Evolutionary conservation across 1,140 invertebrate genomes (phyloP).

Genomic region (Drosophila ironensis): DNA sequence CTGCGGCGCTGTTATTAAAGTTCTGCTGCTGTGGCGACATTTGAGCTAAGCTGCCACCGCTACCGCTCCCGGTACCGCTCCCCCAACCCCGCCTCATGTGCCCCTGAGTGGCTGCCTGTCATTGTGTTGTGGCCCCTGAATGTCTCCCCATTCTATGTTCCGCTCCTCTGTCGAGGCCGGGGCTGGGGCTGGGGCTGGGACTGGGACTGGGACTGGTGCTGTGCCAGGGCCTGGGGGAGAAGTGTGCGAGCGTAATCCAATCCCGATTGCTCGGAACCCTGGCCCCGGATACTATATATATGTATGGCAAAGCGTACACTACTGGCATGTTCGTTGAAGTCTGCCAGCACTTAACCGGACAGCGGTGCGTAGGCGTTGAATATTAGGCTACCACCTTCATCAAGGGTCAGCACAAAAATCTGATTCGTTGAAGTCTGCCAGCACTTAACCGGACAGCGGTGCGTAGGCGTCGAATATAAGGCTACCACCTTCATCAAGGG

Average conservation of each 20-base stretch:
- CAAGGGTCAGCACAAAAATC: background rate
- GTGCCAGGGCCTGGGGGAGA: too few relatives aligned
- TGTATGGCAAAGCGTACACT: too few relatives aligned
- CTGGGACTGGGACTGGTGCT: too few relatives aligned
- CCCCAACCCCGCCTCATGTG: background rate
- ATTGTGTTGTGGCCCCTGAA: constrained; percentile 52
- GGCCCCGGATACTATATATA: constrained; percentile 2
- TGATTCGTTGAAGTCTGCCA: background rate
- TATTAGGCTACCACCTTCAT: constrained; percentile 8
- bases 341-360: constrained; percentile 29
- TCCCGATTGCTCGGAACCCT: constrained; percentile 19
- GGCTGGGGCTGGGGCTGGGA: too few relatives aligned
- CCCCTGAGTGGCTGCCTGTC: constrained; percentile 62
- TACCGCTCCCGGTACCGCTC: background rate
- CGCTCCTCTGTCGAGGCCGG: background rate
- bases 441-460: background rate
- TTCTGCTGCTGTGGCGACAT: constrained; percentile 72
- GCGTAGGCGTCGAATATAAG: constrained; percentile 9
- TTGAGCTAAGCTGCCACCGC: constrained; percentile 46
- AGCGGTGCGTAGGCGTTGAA: constrained; percentile 3
- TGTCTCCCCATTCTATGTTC: constrained; percentile 7
- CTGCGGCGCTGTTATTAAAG: constrained; percentile 72
- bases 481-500: background rate
- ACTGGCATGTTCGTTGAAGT: constrained; percentile 21
- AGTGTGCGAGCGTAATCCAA: constrained; percentile 19